Evolutionary conservation across 2,113 vertebrate genomes (phyloP), one percentile per base, ranked within the genome.

Genomic region (Apeltes quadracus): DNA sequence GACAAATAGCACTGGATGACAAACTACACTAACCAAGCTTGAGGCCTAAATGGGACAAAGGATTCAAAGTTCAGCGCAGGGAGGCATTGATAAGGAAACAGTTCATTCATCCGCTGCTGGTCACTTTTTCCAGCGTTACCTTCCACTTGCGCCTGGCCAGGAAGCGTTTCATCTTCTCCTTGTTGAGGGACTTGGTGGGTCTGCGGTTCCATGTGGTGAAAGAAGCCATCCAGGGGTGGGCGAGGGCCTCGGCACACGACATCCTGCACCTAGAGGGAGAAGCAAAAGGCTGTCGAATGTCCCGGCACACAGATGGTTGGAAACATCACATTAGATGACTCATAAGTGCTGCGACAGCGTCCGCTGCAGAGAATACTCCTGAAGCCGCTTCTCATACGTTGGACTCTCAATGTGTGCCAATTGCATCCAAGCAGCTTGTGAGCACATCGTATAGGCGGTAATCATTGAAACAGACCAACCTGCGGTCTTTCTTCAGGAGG

Each of bases 141-240:
- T 93, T 95, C 95, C 96, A 97, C 79, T 96, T 95, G 59, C 84
- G 90, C 11, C 76, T 94, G 0, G 93, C 93, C 78, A 97, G 90
- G 79, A 95, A 96, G 48, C 70, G 93, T 68, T 76, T 94, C 74
- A 97, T 97, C 83, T 90, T 94, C 46, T 92, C 91, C 85, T 96
- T 97, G 0, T 91, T 93, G n/a, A 97, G 93, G 0, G 41, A 87
- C 83, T 89, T 95, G 15, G 85, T 89, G 66, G 84, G 75, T 64
- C 88, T 86, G 70, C 65, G 83, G 65, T 6, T 82, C 13, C 91
- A 41, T 7, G 81, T 70, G 12, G 72, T 90, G 14, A 90, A 93
- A 1, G 91, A 91, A 32, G 75, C 90, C 87, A 96, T 93, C 96
- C 96, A 97, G 25, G 91, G 90, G 81, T 97, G 96, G 56, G 79